These are phyloP conservation scores for Carterocephalus palaemon DNA, from an alignment of 2,888 invertebrate species.

Conservation along the genomic window DNA sequence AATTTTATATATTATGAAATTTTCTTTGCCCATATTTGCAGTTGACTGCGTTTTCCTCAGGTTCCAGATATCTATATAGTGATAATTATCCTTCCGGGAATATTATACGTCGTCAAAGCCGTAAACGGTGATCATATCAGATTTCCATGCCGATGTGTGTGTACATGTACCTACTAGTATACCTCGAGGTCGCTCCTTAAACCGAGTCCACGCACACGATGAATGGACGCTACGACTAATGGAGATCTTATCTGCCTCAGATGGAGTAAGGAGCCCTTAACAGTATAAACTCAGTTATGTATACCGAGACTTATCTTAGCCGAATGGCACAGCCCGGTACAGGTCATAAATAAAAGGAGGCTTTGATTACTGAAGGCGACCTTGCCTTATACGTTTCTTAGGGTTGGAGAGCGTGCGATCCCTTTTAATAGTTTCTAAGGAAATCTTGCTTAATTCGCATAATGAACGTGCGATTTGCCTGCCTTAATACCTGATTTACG, in stretches of 20 bases:
- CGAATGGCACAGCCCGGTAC: slow-evolving; percentile 57
- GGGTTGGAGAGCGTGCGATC: slow-evolving; percentile 57
- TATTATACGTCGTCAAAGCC: slow-evolving; percentile 37
- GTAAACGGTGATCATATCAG: slow-evolving; percentile 45
- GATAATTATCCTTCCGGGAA: slow-evolving; percentile 22
- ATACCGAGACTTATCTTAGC: slow-evolving; percentile 65
- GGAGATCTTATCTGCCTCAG: slow-evolving; percentile 69
- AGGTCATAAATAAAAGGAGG: slow-evolving; percentile 71
- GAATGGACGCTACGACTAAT: slow-evolving; percentile 72
- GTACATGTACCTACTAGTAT: slow-evolving; percentile 52
- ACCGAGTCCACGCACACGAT: slow-evolving; percentile 59
- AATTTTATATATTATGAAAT: no score
- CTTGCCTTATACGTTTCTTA: slow-evolving; percentile 55
- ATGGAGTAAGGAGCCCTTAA: slow-evolving; percentile 66
- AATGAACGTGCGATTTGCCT: slow-evolving; percentile 57
- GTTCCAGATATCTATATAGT: slow-evolving; percentile 5
- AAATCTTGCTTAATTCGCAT: slow-evolving; percentile 66
- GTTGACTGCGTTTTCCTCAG: no score
- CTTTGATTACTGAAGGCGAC: slow-evolving; percentile 75
- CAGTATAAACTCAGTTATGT: slow-evolving; percentile 67
- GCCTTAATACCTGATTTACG: slow-evolving; percentile 44
- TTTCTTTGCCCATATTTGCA: no score
- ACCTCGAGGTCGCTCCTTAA: slow-evolving; percentile 45
- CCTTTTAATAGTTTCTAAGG: slow-evolving; percentile 67
- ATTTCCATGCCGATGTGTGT: slow-evolving; percentile 40